Base-by-base conservation (phyloP, 64 coral and sea anemone species). In the Actinia equina region DNA sequence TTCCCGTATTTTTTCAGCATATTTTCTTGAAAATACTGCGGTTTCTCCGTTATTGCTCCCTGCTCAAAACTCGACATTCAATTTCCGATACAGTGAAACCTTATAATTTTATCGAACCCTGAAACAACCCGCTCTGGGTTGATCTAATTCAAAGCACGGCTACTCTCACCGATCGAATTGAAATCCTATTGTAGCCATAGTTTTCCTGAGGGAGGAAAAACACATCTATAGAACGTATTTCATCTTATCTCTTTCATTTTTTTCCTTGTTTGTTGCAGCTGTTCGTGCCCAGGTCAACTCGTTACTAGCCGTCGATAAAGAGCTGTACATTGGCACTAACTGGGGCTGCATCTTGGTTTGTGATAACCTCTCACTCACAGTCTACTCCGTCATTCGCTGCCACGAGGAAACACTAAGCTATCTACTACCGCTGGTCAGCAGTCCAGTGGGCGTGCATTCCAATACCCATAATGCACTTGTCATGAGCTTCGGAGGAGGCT, bases 281-380 rank as follows among this genome's bases (percentile, higher is more conserved):
- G 83, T 93, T 27, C 88, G 93, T 52, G 88, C 93, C 17, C 97
- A 99, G 87, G 97, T 99, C 42, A 93, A 87, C n/a, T 99, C 97
- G 23, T 71, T 99, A 3, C 86, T 99, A 51, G 97, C 88, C 16
- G 94, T 95, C 74, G 93, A 95, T 60, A 80, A 83, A 83, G 97
- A 99, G 60, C 85, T 99, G 54, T 99, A 95, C 77, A 88, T 99
- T 20, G 97, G 93, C 14, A 99, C 97, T 56, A 95, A 90, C 42
- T 95, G 88, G 91, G 97, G 97, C 6, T 99, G 97, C 70, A 93
- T 95, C 77, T 86, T 99, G 13, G 97, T 99, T 3, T 99, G 97
- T 46, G 91, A 95, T 54, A 99, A 92, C 56, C 90, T 99, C 43
- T 93, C 93, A 3, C 82, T 99, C 4, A 90, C 94, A 89, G 93